phyloP scores from a whole-genome alignment of 2,113 vertebrate genomes.

The Smithornis capensis region DNA sequence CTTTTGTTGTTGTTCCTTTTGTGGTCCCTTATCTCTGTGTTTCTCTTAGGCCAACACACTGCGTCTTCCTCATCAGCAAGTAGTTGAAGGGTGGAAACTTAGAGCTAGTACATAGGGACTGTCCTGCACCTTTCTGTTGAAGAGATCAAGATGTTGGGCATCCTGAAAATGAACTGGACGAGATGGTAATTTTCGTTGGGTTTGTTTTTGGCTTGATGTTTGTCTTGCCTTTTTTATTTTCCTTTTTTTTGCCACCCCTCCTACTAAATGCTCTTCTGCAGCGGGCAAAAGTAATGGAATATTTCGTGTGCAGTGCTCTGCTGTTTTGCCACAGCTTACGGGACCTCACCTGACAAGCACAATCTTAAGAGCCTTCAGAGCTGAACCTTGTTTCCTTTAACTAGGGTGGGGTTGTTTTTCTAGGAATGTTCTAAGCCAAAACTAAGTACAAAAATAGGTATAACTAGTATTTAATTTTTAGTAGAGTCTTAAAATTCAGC shows the following conservation, averaged over 20 bases:
- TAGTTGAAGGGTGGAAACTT: not conserved
- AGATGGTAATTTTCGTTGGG: fast-evolving
- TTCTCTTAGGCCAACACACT: not conserved
- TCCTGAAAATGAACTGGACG: not conserved
- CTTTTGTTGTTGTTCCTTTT: not conserved
- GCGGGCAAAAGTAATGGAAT: not conserved
- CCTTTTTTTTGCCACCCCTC: not conserved
- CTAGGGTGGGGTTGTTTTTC: not conserved
- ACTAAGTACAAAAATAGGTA: not conserved
- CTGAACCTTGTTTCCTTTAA: not conserved
- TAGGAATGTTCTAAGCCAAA: not conserved
- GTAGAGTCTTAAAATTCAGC: not conserved
- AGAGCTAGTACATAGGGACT: not conserved
- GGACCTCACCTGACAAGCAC: fast-evolving
- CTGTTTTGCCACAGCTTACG: not conserved
- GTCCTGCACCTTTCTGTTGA: not conserved
- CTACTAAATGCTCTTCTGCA: not conserved
- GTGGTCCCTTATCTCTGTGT: not conserved
- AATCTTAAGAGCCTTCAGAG: not conserved
- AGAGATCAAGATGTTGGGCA: not conserved
- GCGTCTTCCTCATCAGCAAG: not conserved
- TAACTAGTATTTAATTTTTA: not conserved
- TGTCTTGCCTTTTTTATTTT: not conserved
- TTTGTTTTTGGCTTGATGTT: not conserved
- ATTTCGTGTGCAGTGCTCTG: not conserved